Base-by-base conservation (phyloP, 2,113 vertebrate species). In the Tyto alba region DNA sequence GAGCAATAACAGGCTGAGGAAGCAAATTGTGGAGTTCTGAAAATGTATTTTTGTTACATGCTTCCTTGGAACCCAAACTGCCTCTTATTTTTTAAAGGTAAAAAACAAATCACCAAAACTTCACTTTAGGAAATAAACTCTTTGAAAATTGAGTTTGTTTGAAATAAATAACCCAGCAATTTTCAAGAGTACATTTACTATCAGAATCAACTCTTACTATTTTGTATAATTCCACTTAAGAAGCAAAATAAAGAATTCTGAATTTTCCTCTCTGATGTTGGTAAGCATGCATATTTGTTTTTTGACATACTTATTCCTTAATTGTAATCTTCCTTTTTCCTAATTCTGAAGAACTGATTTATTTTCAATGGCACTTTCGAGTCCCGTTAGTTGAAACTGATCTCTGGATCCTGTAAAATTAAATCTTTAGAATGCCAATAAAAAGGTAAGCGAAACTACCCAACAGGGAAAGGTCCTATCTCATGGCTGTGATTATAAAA, bases 401-500 rank as follows among this genome's bases (percentile, higher is more conserved):
- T 93, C 88, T 95, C 89, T 95, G 72, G 76, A 89, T 93, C 81
- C 68, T 71, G 47, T 78, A 94, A 97, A 96, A 97, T 97, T 84
- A 95, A 92, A 96, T 94, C 93, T 89, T 86, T 86, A 76, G 75
- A 95, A 95, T 66, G 60, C 57, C 88, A 93, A 93, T 95, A 95
- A 96, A 96, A 93, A 94, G 88, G 81, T 93, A 95, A 81, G 75
- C 41, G 84, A 90, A 96, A 96, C 30, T 83, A 85, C 78, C 63
- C 87, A 86, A 67, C 50, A 60, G 88, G 92, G 92, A 97, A 86
- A 88, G 83, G 91, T 89, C 76, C 27, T 41, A 45, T 77, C 93
- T 94, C 80, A 79, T 45, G 36, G 56, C 17, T 92, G 34, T 80
- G 85, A 93, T 97, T 93, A 96, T 36, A 23, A 94, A 95, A 96